Base-by-base conservation (phyloP, 2,113 vertebrate genomes). In the Corvus hawaiiensis region DNA sequence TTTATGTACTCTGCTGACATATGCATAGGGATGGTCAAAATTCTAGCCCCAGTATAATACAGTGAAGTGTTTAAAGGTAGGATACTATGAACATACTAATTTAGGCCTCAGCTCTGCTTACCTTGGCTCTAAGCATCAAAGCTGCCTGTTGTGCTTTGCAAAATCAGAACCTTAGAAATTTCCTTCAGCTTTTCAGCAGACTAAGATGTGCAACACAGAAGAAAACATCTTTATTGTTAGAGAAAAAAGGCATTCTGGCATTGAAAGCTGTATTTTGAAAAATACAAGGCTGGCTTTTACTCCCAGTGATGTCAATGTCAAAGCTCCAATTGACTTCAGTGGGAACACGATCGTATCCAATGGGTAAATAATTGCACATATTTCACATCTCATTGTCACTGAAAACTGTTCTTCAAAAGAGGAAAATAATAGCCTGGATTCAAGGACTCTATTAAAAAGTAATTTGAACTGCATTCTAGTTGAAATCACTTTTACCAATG, bases 381-480 rank as follows among this genome's bases (percentile, higher is more conserved):
- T 97, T 95, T 94, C 96, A 93, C 88, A 93, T 93, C 89, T 83
- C 96, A 91, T 96, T 97, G 91, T 98, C 97, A 95, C 67, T 95
- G 91, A 97, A 98, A 97, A 97, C 90, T 88, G 68, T 94, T 97
- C 84, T 93, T 96, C 77, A 97, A 97, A 97, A 93, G 93, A 89
- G 59, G 68, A 89, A 96, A 93, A 97, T 84, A 97, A 95, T 59
- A 89, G 94, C 44, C 91, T 51, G 48, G 90, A 97, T 89, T 92
- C 74, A 92, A 87, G 93, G 94, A 96, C 94, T 86, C 95, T 94
- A 97, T 97, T 98, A 97, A 98, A 97, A 97, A 97, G 92, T 93
- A 67, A 97, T 97, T 90, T 92, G 71, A 97, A 97, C 89, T 93
- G 55, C 89, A 97, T 97, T 98, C 96, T 91, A 97, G 75, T 88